Evolutionary conservation across 2,888 invertebrate species (phyloP).

Genomic region (Meiosimyza platycephala): DNA sequence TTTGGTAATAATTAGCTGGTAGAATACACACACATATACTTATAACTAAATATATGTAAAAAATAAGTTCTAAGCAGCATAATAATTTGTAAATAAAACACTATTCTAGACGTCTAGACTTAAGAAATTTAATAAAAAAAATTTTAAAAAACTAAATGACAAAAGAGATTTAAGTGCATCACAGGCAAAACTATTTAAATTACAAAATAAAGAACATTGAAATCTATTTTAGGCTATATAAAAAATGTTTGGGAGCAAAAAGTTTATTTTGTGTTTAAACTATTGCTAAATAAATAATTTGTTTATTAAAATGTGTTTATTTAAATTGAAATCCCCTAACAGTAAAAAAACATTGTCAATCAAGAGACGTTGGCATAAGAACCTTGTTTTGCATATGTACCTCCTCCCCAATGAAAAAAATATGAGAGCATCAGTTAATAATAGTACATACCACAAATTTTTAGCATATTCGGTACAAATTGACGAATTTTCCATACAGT

Average conservation of each 20-base stretch:
- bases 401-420: no score
- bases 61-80: constrained; percentile 17
- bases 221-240: constrained; percentile 24
- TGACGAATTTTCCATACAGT: no score
- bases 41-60: constrained; percentile 23
- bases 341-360: no score
- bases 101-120: constrained; percentile 29
- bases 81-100: constrained; percentile 28
- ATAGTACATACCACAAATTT: no score
- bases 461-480: no score
- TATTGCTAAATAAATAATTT: constrained; percentile 34
- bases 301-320: constrained; percentile 25
- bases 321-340: neutral
- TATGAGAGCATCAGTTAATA: no score
- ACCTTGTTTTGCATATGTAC: no score
- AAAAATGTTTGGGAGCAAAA: constrained; percentile 31
- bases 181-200: constrained; percentile 23
- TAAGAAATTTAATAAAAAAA: constrained; percentile 29
- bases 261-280: constrained; percentile 37
- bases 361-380: no score
- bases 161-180: neutral
- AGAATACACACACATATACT: constrained; percentile 9
- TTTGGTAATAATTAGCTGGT: constrained; percentile 16
- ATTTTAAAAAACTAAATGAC: constrained; percentile 7
- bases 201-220: constrained; percentile 17